These are phyloP conservation scores for Alethe castanea DNA, from an alignment of 2,113 vertebrate genomes.

Conservation along the genomic window DNA sequence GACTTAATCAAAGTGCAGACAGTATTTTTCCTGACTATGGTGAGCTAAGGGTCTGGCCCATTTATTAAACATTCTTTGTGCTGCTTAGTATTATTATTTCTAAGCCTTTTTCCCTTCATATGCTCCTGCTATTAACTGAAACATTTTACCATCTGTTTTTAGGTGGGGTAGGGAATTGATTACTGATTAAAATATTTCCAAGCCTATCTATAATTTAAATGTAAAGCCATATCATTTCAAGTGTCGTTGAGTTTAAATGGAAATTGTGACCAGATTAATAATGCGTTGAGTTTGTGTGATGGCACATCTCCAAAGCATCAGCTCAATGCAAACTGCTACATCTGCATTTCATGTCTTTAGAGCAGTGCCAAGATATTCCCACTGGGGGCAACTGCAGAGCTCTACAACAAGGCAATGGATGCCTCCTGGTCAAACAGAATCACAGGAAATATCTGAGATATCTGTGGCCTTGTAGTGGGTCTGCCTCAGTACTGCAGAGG, in stretches of 20 bases:
- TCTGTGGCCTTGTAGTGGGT: neutral
- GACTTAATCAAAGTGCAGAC: neutral
- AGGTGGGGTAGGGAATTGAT: constrained; percentile 52
- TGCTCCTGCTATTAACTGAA: neutral
- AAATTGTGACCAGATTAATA: constrained; percentile 47
- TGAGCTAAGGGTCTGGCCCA: neutral
- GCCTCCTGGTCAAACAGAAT: neutral
- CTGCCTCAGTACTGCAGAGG: neutral
- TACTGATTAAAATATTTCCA: constrained; percentile 45
- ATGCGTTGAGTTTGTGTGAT: constrained; percentile 9
- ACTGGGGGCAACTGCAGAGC: neutral
- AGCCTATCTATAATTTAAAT: constrained; percentile 24
- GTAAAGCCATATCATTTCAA: constrained; percentile 2
- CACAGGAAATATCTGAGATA: neutral
- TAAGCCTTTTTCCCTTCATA: neutral
- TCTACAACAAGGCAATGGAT: neutral
- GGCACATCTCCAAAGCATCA: constrained; percentile 50
- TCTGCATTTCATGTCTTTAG: constrained; percentile 38
- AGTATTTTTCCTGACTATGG: neutral
- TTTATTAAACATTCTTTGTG: neutral
- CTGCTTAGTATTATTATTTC: neutral
- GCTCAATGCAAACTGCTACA: neutral
- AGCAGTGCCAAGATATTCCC: constrained; percentile 13
- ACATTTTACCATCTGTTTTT: constrained; percentile 43
- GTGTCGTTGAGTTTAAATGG: constrained; percentile 20